A percentile compares a stretch with the other conserved stretches of the same genome.
These are phyloP conservation scores for Xanthia togata DNA, from an alignment of 2,888 invertebrate genomes.

Conservation along the genomic window DNA sequence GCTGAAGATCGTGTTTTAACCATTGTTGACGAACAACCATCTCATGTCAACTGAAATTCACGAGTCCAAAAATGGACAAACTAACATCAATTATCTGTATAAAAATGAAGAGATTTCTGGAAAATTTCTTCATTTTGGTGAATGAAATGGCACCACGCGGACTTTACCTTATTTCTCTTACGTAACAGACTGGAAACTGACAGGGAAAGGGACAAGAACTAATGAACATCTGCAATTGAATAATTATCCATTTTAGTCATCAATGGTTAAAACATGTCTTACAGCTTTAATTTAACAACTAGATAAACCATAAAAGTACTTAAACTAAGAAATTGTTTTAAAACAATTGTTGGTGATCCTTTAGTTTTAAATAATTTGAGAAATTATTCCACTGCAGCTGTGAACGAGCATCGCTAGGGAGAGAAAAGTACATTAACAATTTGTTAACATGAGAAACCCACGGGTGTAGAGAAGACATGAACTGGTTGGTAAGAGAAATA, in stretches of 20 bases:
- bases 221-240: conserved; percentile 88
- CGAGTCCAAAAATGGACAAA: conserved; percentile 87
- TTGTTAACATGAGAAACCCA: conserved; percentile 71
- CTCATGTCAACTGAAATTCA: conserved; percentile 90
- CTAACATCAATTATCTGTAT: conserved; percentile 80
- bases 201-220: conserved; percentile 79
- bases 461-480: conserved; percentile 73
- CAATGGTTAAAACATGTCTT: conserved; percentile 91
- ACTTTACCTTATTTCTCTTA: conserved; percentile 88
- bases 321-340: conserved; percentile 76
- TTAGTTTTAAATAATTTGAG: conserved; percentile 75
- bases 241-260: conserved; percentile 88
- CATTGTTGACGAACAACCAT: conserved; percentile 89
- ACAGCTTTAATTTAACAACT: conserved; percentile 83
- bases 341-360: conserved; percentile 83
- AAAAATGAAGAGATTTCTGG: conserved; percentile 82
- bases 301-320: conserved; percentile 82
- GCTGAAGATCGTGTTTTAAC: conserved; percentile 91
- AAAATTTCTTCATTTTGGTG: conserved; percentile 85
- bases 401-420: conserved; percentile 85
- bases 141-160: conserved; percentile 69
- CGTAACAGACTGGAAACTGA: conserved; percentile 74
- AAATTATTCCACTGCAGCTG: conserved; percentile 90
- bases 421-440: conserved; percentile 83
- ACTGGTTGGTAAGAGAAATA: conserved; percentile 87